phyloP scores from a whole-genome alignment of 2,113 vertebrate species.

The Micronisus gabar region DNA sequence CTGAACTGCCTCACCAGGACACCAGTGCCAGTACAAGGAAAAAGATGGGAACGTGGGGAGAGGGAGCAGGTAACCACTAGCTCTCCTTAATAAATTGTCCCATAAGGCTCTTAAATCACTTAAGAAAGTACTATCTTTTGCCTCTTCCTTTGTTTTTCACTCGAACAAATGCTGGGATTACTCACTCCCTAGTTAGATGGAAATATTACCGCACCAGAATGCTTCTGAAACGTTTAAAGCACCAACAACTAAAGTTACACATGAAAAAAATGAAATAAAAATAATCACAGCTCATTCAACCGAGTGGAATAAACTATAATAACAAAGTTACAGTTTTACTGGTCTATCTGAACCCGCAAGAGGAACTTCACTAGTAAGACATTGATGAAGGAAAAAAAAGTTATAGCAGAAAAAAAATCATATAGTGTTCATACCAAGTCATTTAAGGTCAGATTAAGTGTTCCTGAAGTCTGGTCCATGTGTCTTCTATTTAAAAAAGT shows the following conservation, averaged over 20 bases:
- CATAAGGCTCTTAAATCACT: neutral
- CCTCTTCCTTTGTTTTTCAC: constrained; percentile 26
- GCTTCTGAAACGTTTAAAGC: neutral
- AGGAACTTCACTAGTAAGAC: neutral
- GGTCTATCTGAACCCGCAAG: neutral
- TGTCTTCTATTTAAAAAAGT: constrained; percentile 26
- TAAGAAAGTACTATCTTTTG: neutral
- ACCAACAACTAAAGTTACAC: neutral
- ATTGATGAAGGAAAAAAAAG: neutral
- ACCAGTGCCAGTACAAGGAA: neutral
- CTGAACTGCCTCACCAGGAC: constrained; percentile 29
- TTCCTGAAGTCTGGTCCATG: constrained; percentile 23
- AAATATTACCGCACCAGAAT: neutral
- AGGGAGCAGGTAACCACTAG: constrained; percentile 8
- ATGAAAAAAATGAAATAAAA: neutral
- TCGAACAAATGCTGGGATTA: neutral
- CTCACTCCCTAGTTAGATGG: neutral
- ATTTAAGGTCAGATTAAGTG: constrained; percentile 7
- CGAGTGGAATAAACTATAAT: neutral
- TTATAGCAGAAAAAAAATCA: neutral
- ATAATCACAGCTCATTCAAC: neutral
- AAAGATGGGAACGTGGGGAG: neutral
- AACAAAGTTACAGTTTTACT: neutral
- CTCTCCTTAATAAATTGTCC: neutral
- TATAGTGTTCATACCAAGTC: neutral